Conservation (phyloP, 1,140 invertebrate species). For the Latrodectus geometricus region DNA sequence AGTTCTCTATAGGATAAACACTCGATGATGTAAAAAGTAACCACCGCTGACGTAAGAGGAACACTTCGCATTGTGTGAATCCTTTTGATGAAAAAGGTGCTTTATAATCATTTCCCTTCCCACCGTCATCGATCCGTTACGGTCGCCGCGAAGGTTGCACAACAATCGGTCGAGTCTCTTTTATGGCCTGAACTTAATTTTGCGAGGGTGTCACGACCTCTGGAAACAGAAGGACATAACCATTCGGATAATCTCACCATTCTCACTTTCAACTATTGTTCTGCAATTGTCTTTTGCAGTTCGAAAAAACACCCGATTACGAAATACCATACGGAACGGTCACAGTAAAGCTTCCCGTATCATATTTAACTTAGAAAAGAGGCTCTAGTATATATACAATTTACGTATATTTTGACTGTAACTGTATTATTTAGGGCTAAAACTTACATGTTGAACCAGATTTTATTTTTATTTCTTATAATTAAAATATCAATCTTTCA, state of each 20-base stretch:
- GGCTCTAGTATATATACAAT: no score
- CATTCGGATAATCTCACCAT: conserved; percentile 2
- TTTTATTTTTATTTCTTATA: no score
- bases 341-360: no score
- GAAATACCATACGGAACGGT: not conserved
- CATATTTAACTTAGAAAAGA: no score
- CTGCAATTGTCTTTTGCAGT: conserved; percentile 4
- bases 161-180: conserved; percentile 25
- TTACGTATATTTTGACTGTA: no score
- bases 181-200: conserved; percentile 37
- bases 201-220: not conserved
- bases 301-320: conserved; percentile 4
- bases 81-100: no score
- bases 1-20: no score
- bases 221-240: conserved; percentile 15
- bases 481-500: no score
- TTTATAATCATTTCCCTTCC: conserved; percentile 47
- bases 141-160: conserved; percentile 34
- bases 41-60: not conserved
- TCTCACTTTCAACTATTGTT: conserved; percentile 25
- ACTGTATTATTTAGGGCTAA: no score
- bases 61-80: not conserved
- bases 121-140: conserved; percentile 50
- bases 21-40: not conserved
- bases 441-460: no score